Evolutionary conservation across 1,140 invertebrate species (phyloP), one percentile per base, ranked within the genome.

Genomic region (Coenobita brevimanus): DNA sequence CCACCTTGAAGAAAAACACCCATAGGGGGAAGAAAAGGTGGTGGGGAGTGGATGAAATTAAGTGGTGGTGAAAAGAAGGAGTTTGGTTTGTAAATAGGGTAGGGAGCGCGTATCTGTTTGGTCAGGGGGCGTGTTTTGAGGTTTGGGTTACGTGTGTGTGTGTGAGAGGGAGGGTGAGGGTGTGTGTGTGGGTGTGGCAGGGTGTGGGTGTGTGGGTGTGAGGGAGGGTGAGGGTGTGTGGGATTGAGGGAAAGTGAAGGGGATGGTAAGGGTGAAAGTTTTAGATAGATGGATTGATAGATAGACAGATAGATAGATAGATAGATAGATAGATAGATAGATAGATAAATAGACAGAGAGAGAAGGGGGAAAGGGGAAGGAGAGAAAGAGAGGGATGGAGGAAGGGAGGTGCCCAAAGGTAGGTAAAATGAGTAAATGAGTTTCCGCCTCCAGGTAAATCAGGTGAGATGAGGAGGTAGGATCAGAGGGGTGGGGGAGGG

Each of bases 41-140:
- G 50, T 57, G 17, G 17, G 41, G 30, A 41, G 27, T 36, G 82
- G 75, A 57, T 71, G 67, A 83, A 83, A 83, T 83, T 83, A 83
- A 83, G 75, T 71, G 82, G 69, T 73, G 82, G 46, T 46, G 82
- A 83, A 73, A 83, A 73, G 67, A 33, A 21, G 15, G 13, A 57
- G 82, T 83, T 83, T 83, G 50, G 67, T 83, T 83, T 83, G 82
- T 83, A 83, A 83, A 83, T 83, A 83, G 38, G 54, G 33, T 1
- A 38, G 67, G 43, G 27, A 75, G 54, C 33, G 57, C n/a, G 69
- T 30, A 30, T 83, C n/a, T 82, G 82, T 83, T 83, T 73, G 82
- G 82, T 38, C 67, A 73, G 82, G 30, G 36, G 6, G 69, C 3
- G 21, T 38, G 13, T 73, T 57, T 73, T 21, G 80, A 30, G 60